Evolutionary conservation across 2,888 invertebrate species (phyloP).

Genomic region (Ornithoptera priamus): DNA sequence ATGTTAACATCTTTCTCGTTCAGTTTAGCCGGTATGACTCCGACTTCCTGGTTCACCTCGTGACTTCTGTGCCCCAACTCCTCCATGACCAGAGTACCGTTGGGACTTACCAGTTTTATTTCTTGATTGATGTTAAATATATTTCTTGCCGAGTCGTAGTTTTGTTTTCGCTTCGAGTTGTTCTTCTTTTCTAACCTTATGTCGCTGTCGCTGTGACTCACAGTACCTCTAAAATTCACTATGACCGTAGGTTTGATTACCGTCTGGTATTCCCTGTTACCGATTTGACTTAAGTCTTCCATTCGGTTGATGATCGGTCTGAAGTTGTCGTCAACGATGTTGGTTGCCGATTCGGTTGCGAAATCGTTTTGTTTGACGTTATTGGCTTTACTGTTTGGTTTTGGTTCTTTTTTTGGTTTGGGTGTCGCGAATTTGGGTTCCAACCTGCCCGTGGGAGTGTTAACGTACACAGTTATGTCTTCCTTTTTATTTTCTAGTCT

Average conservation of each 20-base stretch:
- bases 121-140: conserved; percentile 74
- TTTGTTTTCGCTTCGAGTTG: conserved; percentile 47
- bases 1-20: conserved; percentile 55
- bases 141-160: conserved; percentile 38
- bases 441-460: conserved; percentile 48
- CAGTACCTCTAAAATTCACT: conserved; percentile 67
- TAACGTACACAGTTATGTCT: conserved; percentile 59
- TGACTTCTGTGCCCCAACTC: conserved; percentile 26
- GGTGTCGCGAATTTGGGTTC: conserved; percentile 47
- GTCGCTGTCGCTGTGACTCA: conserved; percentile 64
- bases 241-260: conserved; percentile 74
- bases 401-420: conserved; percentile 51
- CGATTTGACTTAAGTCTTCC: conserved; percentile 72
- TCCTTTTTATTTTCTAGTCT: conserved; percentile 46
- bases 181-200: conserved; percentile 58
- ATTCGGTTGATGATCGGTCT: conserved; percentile 60
- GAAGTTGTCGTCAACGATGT: conserved; percentile 33
- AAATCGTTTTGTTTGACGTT: conserved; percentile 42
- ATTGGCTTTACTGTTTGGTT: conserved; percentile 42
- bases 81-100: conserved; percentile 26
- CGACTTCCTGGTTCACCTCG: conserved; percentile 49
- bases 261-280: conserved; percentile 70
- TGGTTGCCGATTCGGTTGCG: conserved; percentile 36
- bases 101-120: conserved; percentile 58
- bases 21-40: conserved; percentile 40